Evolutionary conservation across 2,113 vertebrate genomes (phyloP).

Genomic region (Cottus gobio): DNA sequence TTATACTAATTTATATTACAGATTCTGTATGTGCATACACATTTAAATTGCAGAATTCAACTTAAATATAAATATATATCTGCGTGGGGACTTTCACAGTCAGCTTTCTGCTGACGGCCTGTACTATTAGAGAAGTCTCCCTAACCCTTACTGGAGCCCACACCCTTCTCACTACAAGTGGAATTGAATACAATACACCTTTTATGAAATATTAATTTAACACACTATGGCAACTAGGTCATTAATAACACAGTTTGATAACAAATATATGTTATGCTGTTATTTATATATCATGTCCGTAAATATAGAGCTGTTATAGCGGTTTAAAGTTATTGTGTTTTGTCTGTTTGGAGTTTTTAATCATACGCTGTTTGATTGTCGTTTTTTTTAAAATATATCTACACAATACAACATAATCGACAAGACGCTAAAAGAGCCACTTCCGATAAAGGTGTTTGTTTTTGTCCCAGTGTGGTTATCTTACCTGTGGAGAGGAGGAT

Average conservation of each 20-base stretch:
- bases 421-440: background rate
- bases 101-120: no score
- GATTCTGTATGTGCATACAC: no score
- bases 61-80: no score
- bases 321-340: background rate
- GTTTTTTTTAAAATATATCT: background rate
- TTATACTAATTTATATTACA: no score
- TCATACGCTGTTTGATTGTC: background rate
- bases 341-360: background rate
- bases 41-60: no score
- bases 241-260: background rate
- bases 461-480: background rate
- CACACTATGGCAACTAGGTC: background rate
- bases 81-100: no score
- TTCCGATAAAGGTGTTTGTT: background rate
- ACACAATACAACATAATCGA: background rate
- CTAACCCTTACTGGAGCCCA: background rate
- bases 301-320: background rate
- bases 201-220: background rate
- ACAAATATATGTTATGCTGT: background rate
- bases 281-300: background rate
- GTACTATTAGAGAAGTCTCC: background rate
- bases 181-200: background rate
- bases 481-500: constrained; percentile 55
- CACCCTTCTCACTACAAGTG: background rate